These are phyloP conservation scores for Polydrusus tereticollis DNA, from an alignment of 2,888 invertebrate genomes.

Conservation along the genomic window DNA sequence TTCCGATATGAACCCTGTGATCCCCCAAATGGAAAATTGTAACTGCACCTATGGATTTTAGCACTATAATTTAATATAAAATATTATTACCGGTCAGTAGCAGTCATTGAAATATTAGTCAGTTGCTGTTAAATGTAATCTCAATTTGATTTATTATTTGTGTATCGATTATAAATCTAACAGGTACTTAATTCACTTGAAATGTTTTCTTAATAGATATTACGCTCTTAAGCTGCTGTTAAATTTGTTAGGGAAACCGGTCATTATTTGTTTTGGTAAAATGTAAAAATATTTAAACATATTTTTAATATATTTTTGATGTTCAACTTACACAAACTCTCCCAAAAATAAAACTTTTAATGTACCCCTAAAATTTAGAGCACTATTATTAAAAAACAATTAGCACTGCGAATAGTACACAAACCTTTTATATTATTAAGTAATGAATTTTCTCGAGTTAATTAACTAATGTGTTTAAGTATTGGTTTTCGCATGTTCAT, in stretches of 20 bases:
- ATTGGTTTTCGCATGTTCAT: constrained; percentile 27
- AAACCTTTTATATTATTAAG: background rate
- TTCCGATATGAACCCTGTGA: no score
- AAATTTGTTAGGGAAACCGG: constrained; percentile 15
- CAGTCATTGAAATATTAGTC: constrained; percentile 36
- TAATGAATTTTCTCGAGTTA: background rate
- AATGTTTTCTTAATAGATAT: constrained; percentile 43
- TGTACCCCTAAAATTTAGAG: no score
- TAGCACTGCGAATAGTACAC: background rate
- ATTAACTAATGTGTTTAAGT: constrained; percentile 23
- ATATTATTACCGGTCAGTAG: constrained; percentile 16
- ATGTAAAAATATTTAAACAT: constrained; percentile 13
- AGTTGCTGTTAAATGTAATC: constrained; percentile 44
- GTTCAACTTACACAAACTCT: background rate
- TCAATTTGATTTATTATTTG: constrained; percentile 45
- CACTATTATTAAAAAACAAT: background rate
- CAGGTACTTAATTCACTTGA: constrained; percentile 44
- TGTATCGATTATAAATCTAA: constrained; percentile 46
- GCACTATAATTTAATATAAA: constrained; percentile 6
- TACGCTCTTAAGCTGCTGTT: constrained; percentile 26
- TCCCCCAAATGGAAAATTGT: background rate
- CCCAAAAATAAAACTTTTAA: no score
- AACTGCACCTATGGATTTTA: background rate
- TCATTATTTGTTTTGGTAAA: constrained; percentile 15
- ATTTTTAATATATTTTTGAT: background rate